Conservation (phyloP, 2,888 invertebrate species). For the Epinotia demarniana region DNA sequence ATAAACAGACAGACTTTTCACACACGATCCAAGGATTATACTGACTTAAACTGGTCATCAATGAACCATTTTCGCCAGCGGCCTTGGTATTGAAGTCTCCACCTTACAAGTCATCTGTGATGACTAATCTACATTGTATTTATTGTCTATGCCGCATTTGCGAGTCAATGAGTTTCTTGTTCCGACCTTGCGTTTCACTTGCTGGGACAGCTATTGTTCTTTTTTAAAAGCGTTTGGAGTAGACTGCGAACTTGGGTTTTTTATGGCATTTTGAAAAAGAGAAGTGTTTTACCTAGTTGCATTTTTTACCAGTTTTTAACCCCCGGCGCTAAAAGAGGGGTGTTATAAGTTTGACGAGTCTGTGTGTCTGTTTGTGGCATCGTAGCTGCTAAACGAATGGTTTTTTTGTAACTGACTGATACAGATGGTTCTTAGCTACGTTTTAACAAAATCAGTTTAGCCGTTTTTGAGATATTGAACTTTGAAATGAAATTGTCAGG, state of each 20-base stretch:
- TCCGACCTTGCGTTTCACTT: slow-evolving; percentile 42
- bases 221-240: slow-evolving; percentile 36
- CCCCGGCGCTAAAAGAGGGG: no score
- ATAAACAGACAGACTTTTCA: no score
- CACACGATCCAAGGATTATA: no score
- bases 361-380: no score
- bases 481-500: no score
- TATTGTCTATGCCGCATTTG: slow-evolving; percentile 38
- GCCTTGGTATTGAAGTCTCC: background rate
- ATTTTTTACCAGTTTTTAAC: background rate
- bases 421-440: no score
- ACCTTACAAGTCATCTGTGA: slow-evolving; percentile 9
- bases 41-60: no score
- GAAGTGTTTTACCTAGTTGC: background rate
- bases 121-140: slow-evolving; percentile 40
- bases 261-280: background rate
- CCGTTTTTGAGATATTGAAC: no score
- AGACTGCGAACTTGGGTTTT: slow-evolving; percentile 17
- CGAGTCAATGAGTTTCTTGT: slow-evolving; percentile 35
- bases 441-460: no score
- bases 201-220: slow-evolving; percentile 37
- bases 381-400: no score
- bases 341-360: no score
- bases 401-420: no score
- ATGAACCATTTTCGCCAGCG: background rate